Percentiles rank a stretch among this genome's conserved stretches.
phyloP scores from a whole-genome alignment of 2,797 vertebrate species.

The Taeniopygia guttata region DNA sequence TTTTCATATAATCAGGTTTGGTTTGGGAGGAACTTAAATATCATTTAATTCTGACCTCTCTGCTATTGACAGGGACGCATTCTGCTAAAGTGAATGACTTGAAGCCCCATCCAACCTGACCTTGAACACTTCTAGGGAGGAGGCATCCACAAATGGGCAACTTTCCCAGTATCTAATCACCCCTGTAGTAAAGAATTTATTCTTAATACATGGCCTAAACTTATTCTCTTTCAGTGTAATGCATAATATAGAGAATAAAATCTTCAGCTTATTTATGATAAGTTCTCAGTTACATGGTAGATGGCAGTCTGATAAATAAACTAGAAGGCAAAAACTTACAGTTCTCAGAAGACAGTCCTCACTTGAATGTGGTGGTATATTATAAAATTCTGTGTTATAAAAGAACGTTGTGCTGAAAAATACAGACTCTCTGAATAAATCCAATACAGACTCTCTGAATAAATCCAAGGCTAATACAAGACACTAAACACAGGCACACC shows the following conservation, averaged over 20 bases:
- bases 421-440: background rate
- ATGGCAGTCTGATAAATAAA: background rate
- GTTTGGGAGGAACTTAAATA: background rate
- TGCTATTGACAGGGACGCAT: background rate
- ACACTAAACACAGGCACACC: background rate
- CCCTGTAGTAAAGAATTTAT: background rate
- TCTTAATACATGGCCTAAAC: background rate
- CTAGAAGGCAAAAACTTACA: background rate
- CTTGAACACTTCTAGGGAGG: background rate
- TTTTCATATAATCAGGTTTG: background rate
- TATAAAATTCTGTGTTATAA: background rate
- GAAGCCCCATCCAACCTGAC: background rate
- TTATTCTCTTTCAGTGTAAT: background rate
- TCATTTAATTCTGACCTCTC: background rate
- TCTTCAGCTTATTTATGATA: background rate
- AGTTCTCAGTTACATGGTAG: background rate
- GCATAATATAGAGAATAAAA: background rate
- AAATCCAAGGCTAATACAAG: background rate
- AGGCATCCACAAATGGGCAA: background rate
- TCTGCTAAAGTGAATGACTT: background rate
- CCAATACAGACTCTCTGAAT: background rate
- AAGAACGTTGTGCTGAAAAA: background rate
- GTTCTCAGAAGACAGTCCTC: background rate
- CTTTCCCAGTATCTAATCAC: background rate
- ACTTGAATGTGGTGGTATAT: background rate